These are phyloP conservation scores for Vimba vimba DNA, from an alignment of 2,113 vertebrate genomes.

Conservation along the genomic window DNA sequence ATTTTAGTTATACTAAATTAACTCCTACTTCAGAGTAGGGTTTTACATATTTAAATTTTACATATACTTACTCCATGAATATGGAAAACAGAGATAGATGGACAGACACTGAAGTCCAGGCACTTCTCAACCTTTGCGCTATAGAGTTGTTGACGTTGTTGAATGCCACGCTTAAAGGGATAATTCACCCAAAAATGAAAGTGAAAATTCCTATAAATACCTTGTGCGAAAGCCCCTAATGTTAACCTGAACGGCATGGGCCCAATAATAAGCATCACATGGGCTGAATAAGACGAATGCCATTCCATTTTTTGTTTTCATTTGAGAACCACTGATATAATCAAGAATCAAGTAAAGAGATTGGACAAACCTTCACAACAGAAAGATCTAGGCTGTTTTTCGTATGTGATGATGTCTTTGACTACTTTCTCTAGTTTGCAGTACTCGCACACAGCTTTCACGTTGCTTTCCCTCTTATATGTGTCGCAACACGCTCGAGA, in stretches of 20 bases:
- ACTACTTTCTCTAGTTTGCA: constrained; percentile 90
- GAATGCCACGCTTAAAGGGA: background rate
- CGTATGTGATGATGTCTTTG: constrained; percentile 86
- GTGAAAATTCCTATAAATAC: too few relatives aligned
- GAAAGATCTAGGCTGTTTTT: constrained; percentile 84
- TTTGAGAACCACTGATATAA: background rate
- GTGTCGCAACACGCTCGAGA: constrained; percentile 87
- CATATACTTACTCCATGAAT: too few relatives aligned
- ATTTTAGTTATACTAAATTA: too few relatives aligned
- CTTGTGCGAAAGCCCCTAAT: background rate
- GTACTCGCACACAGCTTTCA: constrained; percentile 84
- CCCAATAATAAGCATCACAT: background rate
- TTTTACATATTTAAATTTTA: too few relatives aligned
- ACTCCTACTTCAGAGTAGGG: too few relatives aligned
- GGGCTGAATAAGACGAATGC: too few relatives aligned
- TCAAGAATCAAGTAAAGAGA: background rate
- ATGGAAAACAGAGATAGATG: too few relatives aligned
- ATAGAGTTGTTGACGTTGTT: background rate
- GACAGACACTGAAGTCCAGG: too few relatives aligned
- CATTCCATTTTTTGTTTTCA: too few relatives aligned
- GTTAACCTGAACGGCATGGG: background rate
- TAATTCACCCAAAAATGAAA: too few relatives aligned
- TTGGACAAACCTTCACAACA: constrained; percentile 90
- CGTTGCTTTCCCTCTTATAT: constrained; percentile 87
- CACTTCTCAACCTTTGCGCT: too few relatives aligned